Conservation (phyloP, 2,888 invertebrate species). For the Drosophila quinaria region DNA sequence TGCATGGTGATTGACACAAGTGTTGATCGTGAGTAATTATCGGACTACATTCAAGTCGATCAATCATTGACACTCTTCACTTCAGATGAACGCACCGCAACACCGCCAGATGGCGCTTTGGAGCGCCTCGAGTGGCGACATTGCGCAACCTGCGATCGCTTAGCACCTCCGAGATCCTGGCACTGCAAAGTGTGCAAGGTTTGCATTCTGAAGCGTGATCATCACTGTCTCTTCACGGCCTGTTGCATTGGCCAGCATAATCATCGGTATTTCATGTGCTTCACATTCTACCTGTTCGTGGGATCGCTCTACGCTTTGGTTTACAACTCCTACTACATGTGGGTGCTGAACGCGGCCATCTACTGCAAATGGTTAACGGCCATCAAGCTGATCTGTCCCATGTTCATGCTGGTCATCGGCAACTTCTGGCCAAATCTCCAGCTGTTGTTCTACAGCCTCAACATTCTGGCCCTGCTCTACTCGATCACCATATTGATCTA, state of each 20-base stretch:
- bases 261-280: constrained; percentile 93
- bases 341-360: constrained; percentile 78
- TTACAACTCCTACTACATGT: constrained; percentile 91
- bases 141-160: constrained; percentile 91
- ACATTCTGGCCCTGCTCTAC: constrained; percentile 89
- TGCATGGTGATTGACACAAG: constrained; percentile 92
- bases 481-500: constrained; percentile 89
- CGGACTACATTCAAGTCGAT: neutral
- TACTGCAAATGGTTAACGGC: constrained; percentile 86
- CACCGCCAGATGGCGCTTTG: constrained; percentile 22
- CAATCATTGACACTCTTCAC: neutral
- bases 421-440: constrained; percentile 89
- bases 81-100: neutral
- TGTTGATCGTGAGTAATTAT: constrained; percentile 87
- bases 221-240: constrained; percentile 95
- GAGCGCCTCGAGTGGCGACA: constrained; percentile 88
- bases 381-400: constrained; percentile 90
- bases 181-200: constrained; percentile 94
- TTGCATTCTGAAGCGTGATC: constrained; percentile 94
- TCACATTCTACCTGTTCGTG: constrained; percentile 91
- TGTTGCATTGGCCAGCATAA: constrained; percentile 95
- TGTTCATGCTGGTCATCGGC: constrained; percentile 90
- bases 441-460: constrained; percentile 90
- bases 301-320: constrained; percentile 90
- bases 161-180: constrained; percentile 94